phyloP scores from a whole-genome alignment of 1,140 invertebrate genomes.

The Bombus haemorrhoidalis region DNA sequence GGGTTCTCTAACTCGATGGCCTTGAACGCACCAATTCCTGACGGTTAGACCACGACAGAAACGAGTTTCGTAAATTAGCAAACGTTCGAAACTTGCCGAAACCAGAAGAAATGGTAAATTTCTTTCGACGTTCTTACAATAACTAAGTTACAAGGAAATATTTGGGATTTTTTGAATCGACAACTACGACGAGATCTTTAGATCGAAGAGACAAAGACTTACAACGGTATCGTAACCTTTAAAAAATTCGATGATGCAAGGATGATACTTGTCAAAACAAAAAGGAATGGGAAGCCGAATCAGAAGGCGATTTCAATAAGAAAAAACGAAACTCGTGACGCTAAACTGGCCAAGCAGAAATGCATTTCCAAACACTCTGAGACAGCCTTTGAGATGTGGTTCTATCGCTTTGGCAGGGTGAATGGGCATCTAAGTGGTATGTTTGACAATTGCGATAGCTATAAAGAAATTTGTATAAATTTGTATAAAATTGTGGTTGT shows the following conservation, averaged over 20 bases:
- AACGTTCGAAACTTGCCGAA: background rate
- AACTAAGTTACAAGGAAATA: background rate
- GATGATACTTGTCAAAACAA: background rate
- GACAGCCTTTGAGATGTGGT: background rate
- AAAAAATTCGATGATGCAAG: background rate
- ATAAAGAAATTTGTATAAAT: background rate
- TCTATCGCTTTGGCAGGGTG: no score
- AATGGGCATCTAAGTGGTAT: no score
- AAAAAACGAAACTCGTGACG: background rate
- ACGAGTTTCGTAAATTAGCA: background rate
- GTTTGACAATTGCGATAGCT: background rate
- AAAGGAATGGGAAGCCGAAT: background rate
- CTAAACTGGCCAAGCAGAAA: background rate
- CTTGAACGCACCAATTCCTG: constrained; percentile 7
- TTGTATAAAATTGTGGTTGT: background rate
- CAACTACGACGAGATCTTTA: background rate
- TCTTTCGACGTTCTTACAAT: accelerated
- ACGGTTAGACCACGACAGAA: no score
- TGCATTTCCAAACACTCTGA: background rate
- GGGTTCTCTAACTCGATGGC: constrained; percentile 29
- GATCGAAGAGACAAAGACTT: accelerated
- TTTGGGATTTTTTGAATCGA: background rate
- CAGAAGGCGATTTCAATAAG: background rate
- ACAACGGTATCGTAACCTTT: background rate
- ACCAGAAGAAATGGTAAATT: background rate